Base-by-base conservation (phyloP, 92 coral and sea anemone genomes). In the Zoanthus solanderi region DNA sequence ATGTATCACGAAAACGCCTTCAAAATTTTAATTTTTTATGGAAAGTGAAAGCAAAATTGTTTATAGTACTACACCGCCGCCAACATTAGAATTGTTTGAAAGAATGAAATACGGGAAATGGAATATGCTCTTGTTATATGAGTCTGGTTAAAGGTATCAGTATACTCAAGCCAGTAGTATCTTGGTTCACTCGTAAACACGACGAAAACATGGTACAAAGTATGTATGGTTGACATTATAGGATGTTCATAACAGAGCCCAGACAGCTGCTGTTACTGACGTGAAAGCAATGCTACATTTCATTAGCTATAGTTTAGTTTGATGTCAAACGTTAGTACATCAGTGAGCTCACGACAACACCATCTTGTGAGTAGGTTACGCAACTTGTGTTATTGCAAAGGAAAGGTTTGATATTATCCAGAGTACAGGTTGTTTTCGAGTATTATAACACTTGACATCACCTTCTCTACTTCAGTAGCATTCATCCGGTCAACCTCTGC, bases 401-500 rank as follows among this genome's bases (percentile, higher is more conserved):
- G n/a, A 23, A 65, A 9, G 48, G 18, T 23, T 66, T 44, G 66
- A 28, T 75, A 75, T 67, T 81, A 81, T 31, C 61, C 74, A 65
- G 23, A 81, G 53, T 52, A 81, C 63, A 46, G 52, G 85, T 66
- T 45, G 85, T 9, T 18, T 60, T 81, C 37, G 75, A 81, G 46
- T 6, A 81, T 65, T 44, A 78, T 37, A 84, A 65, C 90, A 48
- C 77, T 87, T 66, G 92, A 80, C 71, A 83, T 88, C 90, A 95
- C 98, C 96, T 92, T 87, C 91, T 95, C 92, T 75, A 84, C 88
- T 75, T 94, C 98, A 76, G 84, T 65, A 34, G 91, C 93, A 79
- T 66, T 92, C 73, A 89, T 95, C 74, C 95, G 94, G 42, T 75
- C 66, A 58, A 89, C 88, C 57, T 96, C 98, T 85, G 91, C 89